Conservation (phyloP, 1,140 invertebrate species). For the Odontomachus brunneus region DNA sequence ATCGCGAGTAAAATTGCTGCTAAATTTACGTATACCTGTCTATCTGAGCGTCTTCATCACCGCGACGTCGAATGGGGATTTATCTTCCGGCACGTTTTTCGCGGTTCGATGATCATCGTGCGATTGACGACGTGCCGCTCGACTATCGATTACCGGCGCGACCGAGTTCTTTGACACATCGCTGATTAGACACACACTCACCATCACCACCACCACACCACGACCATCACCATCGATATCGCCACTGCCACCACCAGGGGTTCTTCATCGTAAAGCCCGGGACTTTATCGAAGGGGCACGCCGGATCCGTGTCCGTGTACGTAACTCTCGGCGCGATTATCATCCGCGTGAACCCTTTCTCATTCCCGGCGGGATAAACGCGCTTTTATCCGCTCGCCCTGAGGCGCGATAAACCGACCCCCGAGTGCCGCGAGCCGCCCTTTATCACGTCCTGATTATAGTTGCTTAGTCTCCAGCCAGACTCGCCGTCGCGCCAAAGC, state of each 20-base stretch:
- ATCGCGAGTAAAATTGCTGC: no score
- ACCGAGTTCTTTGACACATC: constrained; percentile 42
- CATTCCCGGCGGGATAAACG: constrained; percentile 20
- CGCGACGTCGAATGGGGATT: no score
- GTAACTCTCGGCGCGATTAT: constrained; percentile 57
- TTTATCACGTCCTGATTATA: constrained; percentile 70
- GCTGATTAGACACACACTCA: background rate
- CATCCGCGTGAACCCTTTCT: constrained; percentile 22
- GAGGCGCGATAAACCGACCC: constrained; percentile 60
- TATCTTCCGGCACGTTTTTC: background rate
- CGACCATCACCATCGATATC: no score
- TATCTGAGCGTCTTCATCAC: no score
- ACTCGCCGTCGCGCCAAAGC: constrained; percentile 33
- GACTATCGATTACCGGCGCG: constrained; percentile 7
- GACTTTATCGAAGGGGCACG: constrained; percentile 34
- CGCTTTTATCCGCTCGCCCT: constrained; percentile 51
- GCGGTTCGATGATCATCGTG: background rate
- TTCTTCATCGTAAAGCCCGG: constrained; percentile 17
- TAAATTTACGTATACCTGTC: no score
- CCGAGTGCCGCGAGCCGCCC: constrained; percentile 37
- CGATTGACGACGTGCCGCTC: background rate
- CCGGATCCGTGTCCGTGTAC: constrained; percentile 1
- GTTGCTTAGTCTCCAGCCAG: constrained; percentile 10
- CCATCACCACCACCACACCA: no score
- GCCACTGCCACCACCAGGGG: no score